Base-by-base conservation (phyloP, 2,797 vertebrate genomes). In the Borostomias antarcticus region DNA sequence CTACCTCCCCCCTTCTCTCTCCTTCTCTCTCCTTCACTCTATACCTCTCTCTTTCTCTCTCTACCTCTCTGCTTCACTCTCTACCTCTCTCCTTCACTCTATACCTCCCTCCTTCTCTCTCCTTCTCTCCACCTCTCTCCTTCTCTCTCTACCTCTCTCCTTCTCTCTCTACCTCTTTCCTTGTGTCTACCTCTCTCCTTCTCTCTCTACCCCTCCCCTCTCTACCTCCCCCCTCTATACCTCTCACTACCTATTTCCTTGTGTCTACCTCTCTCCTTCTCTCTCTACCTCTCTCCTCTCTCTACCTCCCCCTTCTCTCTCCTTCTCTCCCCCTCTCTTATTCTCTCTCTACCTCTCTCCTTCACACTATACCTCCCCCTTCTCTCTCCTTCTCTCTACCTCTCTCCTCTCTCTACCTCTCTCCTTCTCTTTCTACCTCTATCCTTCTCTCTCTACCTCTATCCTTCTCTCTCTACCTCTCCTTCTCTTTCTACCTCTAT, bases 71-170 rank as follows among this genome's bases (percentile, higher is more conserved):
- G 11, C 4, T 4, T 40, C 11, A 13, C 13, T 40, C 58, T 62
- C 68, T 78, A 63, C 61, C 71, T 69, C 70, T 75, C 75, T 43
- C 47, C 47, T 28, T 66, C 58, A 21, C 61, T 45, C 40, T 43
- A 63, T 69, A 11, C 1, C 1, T 43, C 40, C 11, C 15, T 43
- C 40, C 7, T n/a, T n/a, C n/a, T n/a, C n/a, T n/a, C n/a, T n/a
- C n/a, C n/a, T n/a, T 17, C n/a, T 29, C 10, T 2, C 59, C 29
- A 15, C 21, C 59, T 23, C 59, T 26, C 52, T 65, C 68, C 45
- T 25, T 56, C 29, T 63, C 43, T 53, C 21, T 48, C 64, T 64
- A 15, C 28, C 33, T 47, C 43, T 25, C 62, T 74, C 65, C 58
- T 59, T 63, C 48, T 43, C 48, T 51, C 62, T 53, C 64, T 73